Conservation (phyloP, 2,888 invertebrate species). For the Himalopsyche anomala region DNA sequence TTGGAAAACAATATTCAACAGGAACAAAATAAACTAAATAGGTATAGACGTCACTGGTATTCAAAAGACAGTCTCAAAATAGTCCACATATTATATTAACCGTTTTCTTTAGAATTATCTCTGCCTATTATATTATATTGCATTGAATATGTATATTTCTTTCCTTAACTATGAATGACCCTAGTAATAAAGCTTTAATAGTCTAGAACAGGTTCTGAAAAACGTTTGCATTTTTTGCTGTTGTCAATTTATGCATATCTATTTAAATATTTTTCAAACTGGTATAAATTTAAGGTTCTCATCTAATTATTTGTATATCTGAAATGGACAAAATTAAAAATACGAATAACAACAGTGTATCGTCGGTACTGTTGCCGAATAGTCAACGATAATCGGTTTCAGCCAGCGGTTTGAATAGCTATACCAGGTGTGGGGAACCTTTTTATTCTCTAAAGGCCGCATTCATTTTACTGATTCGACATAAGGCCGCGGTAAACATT, state of each 20-base stretch:
- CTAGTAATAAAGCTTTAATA: neutral
- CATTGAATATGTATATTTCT: slow-evolving; percentile 6
- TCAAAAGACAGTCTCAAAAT: neutral
- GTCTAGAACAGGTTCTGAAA: neutral
- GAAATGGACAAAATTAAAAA: too few species aligned
- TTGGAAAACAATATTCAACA: too few species aligned
- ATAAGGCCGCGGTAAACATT: too few species aligned
- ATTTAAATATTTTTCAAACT: neutral
- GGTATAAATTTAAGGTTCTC: neutral
- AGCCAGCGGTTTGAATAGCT: too few species aligned
- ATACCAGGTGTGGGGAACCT: too few species aligned
- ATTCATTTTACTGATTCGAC: too few species aligned
- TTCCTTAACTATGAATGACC: neutral
- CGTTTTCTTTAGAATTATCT: neutral
- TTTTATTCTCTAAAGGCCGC: too few species aligned
- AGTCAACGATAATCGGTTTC: too few species aligned
- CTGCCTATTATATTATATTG: neutral
- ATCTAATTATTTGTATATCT: too few species aligned
- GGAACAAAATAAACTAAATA: too few species aligned
- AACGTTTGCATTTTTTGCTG: neutral
- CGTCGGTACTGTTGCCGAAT: too few species aligned
- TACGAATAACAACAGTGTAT: too few species aligned
- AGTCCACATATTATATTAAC: neutral
- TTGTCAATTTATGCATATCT: slow-evolving; percentile 11
- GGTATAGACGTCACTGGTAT: neutral